Evolutionary conservation across 2,888 invertebrate genomes (phyloP), one percentile per base, ranked within the genome.

Genomic region (Parochlus steinenii): DNA sequence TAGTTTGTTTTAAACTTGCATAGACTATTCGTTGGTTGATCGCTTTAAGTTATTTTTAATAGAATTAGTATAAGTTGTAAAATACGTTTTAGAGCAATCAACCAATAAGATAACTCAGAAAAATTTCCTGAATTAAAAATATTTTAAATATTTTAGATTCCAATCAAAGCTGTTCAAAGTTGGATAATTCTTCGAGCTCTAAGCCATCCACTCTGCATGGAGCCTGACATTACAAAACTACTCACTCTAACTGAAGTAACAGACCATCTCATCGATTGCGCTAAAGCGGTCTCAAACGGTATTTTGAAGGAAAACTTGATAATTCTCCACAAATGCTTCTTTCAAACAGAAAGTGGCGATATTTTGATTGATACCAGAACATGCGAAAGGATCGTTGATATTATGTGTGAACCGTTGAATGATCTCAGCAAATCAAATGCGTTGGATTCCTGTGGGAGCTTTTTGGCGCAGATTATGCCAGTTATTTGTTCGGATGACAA

Each of bases 401-500:
- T 48, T n/a, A 42, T 58, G 40, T 48, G 49, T 3, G 42, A 46
- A 15, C 50, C 55, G 3, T 36, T 58, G 22, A 31, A 29, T 4
- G 44, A 45, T 15, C 39, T 42, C 18, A 44, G 52, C 2, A 31
- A 38, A 14, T 39, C 44, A 6, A 28, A 46, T 7, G 56, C 60
- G 40, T 47, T 65, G 14, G 67, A 68, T 44, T 54, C 58, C 16
- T 66, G 64, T 39, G 61, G 61, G 3, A 64, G 63, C 42, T 60
- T 68, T 43, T 56, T 67, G 38, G 57, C 65, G 2, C 63, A 66
- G 49, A 54, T 67, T 31, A 60, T 65, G 45, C 57, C 63, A 3
- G 54, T 63, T 14, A 50, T 67, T 16, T 66, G 63, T 43, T 56
- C 59, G 2, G 57, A 62, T 42, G 58, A 57, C 29, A 49, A 56